Base-by-base conservation (phyloP, 2,888 invertebrate genomes). In the Dynastes maya region DNA sequence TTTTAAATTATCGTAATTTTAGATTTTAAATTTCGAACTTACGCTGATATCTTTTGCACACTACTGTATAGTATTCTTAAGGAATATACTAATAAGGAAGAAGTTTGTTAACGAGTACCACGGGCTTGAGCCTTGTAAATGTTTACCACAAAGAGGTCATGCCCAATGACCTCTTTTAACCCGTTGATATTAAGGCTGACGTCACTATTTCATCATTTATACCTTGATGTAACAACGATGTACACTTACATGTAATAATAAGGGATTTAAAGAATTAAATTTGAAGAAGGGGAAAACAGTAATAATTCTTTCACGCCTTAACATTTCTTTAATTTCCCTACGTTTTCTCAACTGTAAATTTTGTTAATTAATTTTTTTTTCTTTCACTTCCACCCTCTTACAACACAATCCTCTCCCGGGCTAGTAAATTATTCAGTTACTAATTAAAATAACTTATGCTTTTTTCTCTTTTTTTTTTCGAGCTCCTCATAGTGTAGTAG, bases 341-440 rank as follows among this genome's bases (percentile, higher is more conserved):
- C 85, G 86, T 87, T 88, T 88, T 88, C 88, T 88, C 87, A 87
- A 87, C 87, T 87, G 88, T 87, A 87, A 87, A 87, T 87, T 87
- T 85, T 85, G 85, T 86, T 86, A 87, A 87, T 87, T 87, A 86
- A 86, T 87, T 84, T 86, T 84, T 86, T 86, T 86, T 85, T 84
- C 81, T 82, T 81, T 37, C 53, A 55, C 29, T 82, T 78, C 70
- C 58, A 13, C 53, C 74, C 22, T 32, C 53, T 71, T 58, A 22
- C 16, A 58, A 51, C 32, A 16, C 55, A 58, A 29, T 37, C 67
- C 65, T 37, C 49, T 37, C 74, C 61, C 65, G 37, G 27, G 37
- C 49, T 53, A 51, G 51, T 63, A 71, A 79, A 81, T 80, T 78
- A 67, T 75, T 83, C 82, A 79, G 81, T 82, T 83, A 83, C 87